These are phyloP conservation scores for Oryzias woworae DNA, from an alignment of 2,113 vertebrate genomes.

Conservation along the genomic window DNA sequence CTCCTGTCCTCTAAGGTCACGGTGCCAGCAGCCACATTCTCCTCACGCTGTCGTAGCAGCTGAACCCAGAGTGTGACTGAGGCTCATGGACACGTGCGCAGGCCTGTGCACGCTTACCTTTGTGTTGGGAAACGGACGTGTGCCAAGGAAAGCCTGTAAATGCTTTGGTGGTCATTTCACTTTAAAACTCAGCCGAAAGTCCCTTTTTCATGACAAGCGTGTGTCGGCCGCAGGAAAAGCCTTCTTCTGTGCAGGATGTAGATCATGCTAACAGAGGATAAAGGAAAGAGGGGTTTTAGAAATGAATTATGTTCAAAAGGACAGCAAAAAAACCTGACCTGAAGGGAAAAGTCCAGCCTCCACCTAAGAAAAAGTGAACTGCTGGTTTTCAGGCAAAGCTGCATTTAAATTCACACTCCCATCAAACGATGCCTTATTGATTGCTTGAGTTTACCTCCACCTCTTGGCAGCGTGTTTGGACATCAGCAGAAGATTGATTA, in stretches of 20 bases:
- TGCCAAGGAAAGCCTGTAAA: not conserved
- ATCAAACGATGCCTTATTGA: constrained; percentile 54
- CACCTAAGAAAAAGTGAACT: constrained; percentile 34
- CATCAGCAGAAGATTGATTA: constrained; percentile 34
- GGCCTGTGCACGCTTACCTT: too few species aligned
- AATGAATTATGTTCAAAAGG: too few species aligned
- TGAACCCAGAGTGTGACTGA: constrained; percentile 18
- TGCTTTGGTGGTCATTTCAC: not conserved
- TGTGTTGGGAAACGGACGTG: too few species aligned
- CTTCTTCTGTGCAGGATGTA: too few species aligned
- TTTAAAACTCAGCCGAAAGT: too few species aligned
- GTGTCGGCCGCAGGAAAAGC: too few species aligned
- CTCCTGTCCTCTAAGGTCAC: constrained; percentile 34
- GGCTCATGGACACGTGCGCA: constrained; percentile 9
- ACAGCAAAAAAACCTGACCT: too few species aligned
- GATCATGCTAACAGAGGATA: too few species aligned
- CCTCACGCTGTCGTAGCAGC: constrained; percentile 20
- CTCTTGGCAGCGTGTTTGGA: constrained; percentile 19
- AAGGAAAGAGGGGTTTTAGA: too few species aligned
- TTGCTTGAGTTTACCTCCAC: constrained; percentile 26
- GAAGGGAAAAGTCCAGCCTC: too few species aligned
- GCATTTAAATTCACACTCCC: constrained; percentile 34
- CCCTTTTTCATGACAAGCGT: too few species aligned
- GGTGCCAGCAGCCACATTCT: constrained; percentile 34
- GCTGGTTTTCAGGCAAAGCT: not conserved